A percentile compares a stretch with the other conserved stretches of the same genome.
Conservation (phyloP, 2,113 vertebrate species). For the Cyprinodon tularosa region DNA sequence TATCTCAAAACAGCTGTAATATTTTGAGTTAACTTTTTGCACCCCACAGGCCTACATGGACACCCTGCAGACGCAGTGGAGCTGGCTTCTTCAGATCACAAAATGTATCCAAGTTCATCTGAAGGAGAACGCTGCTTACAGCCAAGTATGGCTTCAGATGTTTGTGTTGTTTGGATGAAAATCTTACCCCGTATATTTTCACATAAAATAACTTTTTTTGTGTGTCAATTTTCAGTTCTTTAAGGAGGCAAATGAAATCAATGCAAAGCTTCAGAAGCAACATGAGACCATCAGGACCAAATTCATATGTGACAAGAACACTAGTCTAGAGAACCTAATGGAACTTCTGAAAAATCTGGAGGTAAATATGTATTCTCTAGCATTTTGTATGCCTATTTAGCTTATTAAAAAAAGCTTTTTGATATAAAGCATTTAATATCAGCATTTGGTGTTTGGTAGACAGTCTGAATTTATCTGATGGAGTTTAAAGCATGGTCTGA, state of each 20-base stretch:
- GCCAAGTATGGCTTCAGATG: slow-evolving; percentile 82
- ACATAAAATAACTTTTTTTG: neutral
- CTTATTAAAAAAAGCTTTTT: neutral
- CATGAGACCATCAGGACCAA: slow-evolving; percentile 87
- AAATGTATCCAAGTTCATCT: slow-evolving; percentile 95
- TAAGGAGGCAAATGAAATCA: slow-evolving; percentile 90
- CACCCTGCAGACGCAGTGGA: slow-evolving; percentile 98
- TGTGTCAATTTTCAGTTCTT: slow-evolving; percentile 84
- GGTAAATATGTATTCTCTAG: slow-evolving; percentile 73
- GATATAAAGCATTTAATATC: neutral
- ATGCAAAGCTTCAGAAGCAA: slow-evolving; percentile 87
- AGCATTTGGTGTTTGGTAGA: neutral
- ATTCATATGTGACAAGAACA: slow-evolving; percentile 89
- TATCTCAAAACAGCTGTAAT: neutral
- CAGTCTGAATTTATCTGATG: neutral
- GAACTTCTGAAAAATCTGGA: slow-evolving; percentile 91
- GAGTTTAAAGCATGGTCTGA: neutral
- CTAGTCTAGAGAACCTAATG: slow-evolving; percentile 82
- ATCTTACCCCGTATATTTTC: neutral
- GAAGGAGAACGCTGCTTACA: slow-evolving; percentile 96
- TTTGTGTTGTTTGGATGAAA: neutral
- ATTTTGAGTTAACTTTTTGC: slow-evolving; percentile 2
- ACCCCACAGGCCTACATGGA: slow-evolving; percentile 91
- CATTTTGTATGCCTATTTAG: slow-evolving; percentile 7
- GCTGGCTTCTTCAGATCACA: slow-evolving; percentile 98